phyloP scores from a whole-genome alignment of 2,113 vertebrate species.

The Hippocampus guttulatus region DNA sequence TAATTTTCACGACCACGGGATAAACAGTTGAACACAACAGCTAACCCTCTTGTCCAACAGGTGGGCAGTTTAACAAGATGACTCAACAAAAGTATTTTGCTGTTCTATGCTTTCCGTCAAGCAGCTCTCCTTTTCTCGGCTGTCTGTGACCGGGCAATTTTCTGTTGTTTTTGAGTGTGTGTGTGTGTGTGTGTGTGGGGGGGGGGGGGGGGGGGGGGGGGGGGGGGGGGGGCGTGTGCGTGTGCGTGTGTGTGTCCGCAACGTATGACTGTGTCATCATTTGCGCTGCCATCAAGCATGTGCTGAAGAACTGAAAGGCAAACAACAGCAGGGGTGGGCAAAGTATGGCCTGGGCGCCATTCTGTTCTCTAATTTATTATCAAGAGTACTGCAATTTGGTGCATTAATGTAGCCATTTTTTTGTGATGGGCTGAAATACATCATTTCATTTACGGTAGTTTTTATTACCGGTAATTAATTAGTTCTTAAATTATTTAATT shows the following conservation, averaged over 20 bases:
- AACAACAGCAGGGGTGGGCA: no score
- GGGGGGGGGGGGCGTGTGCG: no score
- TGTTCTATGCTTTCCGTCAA: conserved; percentile 14
- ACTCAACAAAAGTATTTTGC: conserved; percentile 23
- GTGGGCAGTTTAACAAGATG: conserved; percentile 31
- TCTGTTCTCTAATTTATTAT: no score
- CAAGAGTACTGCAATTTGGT: no score
- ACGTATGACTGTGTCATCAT: conserved; percentile 8
- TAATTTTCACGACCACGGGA: background rate
- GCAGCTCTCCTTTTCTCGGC: conserved; percentile 16
- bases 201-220: no score
- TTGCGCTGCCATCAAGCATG: background rate
- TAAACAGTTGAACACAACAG: conserved; percentile 14
- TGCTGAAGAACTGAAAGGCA: background rate
- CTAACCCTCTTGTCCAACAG: conserved; percentile 32
- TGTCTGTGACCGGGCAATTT: conserved; percentile 8
- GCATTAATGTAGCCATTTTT: no score
- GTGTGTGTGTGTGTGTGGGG: conserved; percentile 6
- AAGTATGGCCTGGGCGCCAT: no score
- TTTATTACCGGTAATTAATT: no score
- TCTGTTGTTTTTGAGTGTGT: background rate
- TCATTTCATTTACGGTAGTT: no score
- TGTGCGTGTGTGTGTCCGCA: conserved; percentile 3
- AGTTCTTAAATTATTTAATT: no score
- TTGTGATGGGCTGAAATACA: no score